Base-by-base conservation (phyloP, 2,797 vertebrate genomes). In the Chiroxiphia lanceolata region DNA sequence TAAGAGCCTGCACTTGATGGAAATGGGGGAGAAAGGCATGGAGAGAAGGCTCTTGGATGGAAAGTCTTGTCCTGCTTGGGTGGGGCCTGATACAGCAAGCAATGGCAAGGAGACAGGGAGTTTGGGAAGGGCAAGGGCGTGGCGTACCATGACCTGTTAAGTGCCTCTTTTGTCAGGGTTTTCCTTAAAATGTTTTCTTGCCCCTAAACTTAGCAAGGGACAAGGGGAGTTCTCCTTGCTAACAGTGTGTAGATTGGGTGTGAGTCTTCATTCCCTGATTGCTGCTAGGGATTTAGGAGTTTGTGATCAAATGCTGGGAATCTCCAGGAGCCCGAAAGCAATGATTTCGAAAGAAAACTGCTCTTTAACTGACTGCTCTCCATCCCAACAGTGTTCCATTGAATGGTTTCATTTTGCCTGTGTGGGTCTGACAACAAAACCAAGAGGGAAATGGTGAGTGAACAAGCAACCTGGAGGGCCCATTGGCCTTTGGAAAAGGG, bases 341-440 rank as follows among this genome's bases (percentile, higher is more conserved):
- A 27, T 8, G 33, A 40, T 63, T 87, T 86, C 22, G 33, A 23
- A 38, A 56, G 50, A 70, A 83, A 76, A 67, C 53, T 31, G 11
- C 27, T 38, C 42, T 90, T 79, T 87, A 47, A 95, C 74, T 93
- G 53, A 14, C 20, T 87, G 69, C 47, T 94, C 15, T 97, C 78
- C 56, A 31, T 75, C 79, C 78, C 72, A 29, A 57, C 97, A 99
- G 99, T 99, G 99, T 97, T 99, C 99, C 96, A 99, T 99, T 51
- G 99, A 99, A 96, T 99, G 99, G 99, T 99, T 99, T 98, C 99
- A 99, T 98, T 99, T 99, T 96, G 99, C 99, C 91, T 99, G 99
- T 85, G 99, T 99, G 93, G 99, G 99, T 89, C 98, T 99, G 96
- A 99, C 99, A 44, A 99, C 99, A 96, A 99, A 99, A 97, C 99